Evolutionary conservation across 2,888 invertebrate species (phyloP).

Genomic region (Rhagonycha fulva): DNA sequence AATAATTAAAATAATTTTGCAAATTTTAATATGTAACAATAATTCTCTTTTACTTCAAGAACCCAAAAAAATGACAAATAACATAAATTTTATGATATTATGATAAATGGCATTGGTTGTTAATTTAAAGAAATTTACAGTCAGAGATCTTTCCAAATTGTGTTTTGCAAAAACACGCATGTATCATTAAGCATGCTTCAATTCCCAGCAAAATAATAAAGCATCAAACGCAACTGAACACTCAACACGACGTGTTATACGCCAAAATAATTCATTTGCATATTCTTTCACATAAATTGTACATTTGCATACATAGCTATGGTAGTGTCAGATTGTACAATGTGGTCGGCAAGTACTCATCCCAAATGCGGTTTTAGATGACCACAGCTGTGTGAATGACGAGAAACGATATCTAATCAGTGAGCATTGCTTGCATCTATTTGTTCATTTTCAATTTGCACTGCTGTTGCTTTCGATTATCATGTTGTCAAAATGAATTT

Average conservation of each 20-base stretch:
- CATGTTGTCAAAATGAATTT: slow-evolving; percentile 10
- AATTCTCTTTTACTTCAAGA: too few relatives aligned
- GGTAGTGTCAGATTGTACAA: slow-evolving; percentile 37
- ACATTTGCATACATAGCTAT: slow-evolving; percentile 41
- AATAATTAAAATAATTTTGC: too few relatives aligned
- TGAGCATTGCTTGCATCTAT: slow-evolving; percentile 34
- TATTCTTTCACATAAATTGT: slow-evolving; percentile 42
- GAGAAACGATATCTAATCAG: slow-evolving; percentile 39
- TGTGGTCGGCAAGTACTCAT: slow-evolving; percentile 31
- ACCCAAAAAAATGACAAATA: too few relatives aligned
- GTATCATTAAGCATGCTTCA: slow-evolving; percentile 25
- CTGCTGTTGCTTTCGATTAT: slow-evolving; percentile 2
- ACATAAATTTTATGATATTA: too few relatives aligned
- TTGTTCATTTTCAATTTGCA: slow-evolving; percentile 42
- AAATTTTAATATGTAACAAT: too few relatives aligned
- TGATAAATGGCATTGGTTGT: not conserved
- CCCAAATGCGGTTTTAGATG: slow-evolving; percentile 31
- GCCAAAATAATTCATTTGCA: slow-evolving; percentile 35
- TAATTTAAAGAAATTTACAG: slow-evolving; percentile 1
- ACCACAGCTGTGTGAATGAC: slow-evolving; percentile 43
- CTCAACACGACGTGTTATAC: slow-evolving; percentile 26
- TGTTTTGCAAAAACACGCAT: slow-evolving; percentile 5
- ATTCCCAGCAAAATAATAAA: slow-evolving; percentile 24
- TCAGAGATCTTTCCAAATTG: not conserved
- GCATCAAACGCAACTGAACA: slow-evolving; percentile 27